Evolutionary conservation across 2,888 invertebrate genomes (phyloP), one percentile per base, ranked within the genome.

Genomic region (Morpho helenor): DNA sequence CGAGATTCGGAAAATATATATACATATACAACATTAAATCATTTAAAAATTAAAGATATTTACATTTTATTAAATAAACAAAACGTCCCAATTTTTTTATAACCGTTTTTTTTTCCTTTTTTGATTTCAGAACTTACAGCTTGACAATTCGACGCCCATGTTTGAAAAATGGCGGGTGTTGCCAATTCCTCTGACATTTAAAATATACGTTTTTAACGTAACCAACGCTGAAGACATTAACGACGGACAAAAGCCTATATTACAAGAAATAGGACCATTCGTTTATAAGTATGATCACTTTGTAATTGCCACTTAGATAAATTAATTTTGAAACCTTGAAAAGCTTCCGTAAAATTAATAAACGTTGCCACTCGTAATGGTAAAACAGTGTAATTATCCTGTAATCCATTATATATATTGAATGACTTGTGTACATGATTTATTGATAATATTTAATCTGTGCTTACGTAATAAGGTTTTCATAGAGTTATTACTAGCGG

Each of bases 231-330:
- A 91, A 0, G 92, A 91, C 0, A 83, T 94, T 3, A 85, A 82
- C 64, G 66, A 69, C 0, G 94, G 94, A 0, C 82, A 71, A 39
- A 91, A 85, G 40, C 94, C 94, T 0, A 78, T 78, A 10, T 68
- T 94, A 0, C 67, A 77, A n/a, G 93, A 94, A 77, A 75, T 91
- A 7, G 94, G 94, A 23, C 94, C 94, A 9, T 94, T 91, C 68
- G 91, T 93, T 54, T 94, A 94, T 66, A 87, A 92, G 94, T 94
- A 82, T 85, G 91, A 79, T 57, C 16, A 16, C 16, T 5, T 31
- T 31, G 31, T 31, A 31, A 31, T 31, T 31, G 31, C 5, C 31
- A 31, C 31, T 31, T 31, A 31, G 31, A 31, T 31, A 31, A 31
- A 31, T 31, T 31, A 31, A 31, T 31, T 31, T 31, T 31, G 2